A percentile compares a stretch with the other conserved stretches of the same genome.
phyloP scores from a whole-genome alignment of 2,888 invertebrate species.

The Fragum fragum region DNA sequence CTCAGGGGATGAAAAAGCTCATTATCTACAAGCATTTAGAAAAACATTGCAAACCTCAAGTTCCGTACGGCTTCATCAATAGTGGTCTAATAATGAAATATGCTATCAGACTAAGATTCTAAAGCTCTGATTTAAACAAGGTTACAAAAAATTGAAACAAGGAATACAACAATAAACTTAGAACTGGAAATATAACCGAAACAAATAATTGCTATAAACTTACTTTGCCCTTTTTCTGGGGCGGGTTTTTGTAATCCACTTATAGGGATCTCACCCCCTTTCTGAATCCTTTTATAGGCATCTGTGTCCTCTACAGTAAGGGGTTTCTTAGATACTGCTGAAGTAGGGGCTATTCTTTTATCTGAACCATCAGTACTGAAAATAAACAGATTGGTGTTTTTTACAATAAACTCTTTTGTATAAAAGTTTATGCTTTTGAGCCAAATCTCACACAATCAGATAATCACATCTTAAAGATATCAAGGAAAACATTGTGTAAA shows the following conservation, averaged over 20 bases:
- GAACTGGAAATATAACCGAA: background rate
- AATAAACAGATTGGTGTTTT: too few relatives aligned
- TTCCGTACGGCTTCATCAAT: too few relatives aligned
- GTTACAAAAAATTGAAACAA: too few relatives aligned
- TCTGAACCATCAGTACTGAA: constrained; percentile 75
- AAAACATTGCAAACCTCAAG: too few relatives aligned
- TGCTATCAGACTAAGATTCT: too few relatives aligned
- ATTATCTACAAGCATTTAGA: too few relatives aligned
- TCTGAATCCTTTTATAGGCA: constrained; percentile 95
- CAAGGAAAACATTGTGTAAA: constrained; percentile 1
- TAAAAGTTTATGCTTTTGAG: background rate
- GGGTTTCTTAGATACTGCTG: constrained; percentile 5
- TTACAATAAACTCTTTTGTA: too few relatives aligned
- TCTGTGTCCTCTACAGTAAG: constrained; percentile 53
- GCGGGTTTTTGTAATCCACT: constrained; percentile 96
- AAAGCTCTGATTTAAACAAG: too few relatives aligned
- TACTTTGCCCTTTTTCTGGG: constrained; percentile 89
- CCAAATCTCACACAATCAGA: too few relatives aligned
- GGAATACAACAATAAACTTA: background rate
- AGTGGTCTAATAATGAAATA: too few relatives aligned
- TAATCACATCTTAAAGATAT: too few relatives aligned
- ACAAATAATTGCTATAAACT: constrained; percentile 46
- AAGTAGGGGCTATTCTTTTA: constrained; percentile 39
- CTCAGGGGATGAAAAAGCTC: too few relatives aligned
- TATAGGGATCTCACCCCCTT: constrained; percentile 97